A percentile compares a stretch with the other conserved stretches of the same genome.
Evolutionary conservation across 2,797 vertebrate species (phyloP).

Genomic region (Rhinichthys osculus): DNA sequence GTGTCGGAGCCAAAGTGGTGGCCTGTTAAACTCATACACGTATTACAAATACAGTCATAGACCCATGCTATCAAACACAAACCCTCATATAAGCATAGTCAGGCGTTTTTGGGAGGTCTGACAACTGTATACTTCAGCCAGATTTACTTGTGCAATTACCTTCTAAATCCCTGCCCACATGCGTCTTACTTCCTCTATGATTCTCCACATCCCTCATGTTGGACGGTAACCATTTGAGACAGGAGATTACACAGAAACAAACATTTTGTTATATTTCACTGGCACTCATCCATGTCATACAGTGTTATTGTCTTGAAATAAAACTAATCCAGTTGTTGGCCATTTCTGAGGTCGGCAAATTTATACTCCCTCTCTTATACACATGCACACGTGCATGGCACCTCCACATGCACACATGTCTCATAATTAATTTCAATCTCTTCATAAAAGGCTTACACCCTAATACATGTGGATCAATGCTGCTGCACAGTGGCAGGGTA

Average conservation of each 20-base stretch:
- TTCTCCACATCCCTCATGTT: slow-evolving; percentile 40
- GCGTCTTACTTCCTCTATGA: slow-evolving; percentile 37
- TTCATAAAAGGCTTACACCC: slow-evolving; percentile 65
- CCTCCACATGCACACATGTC: slow-evolving; percentile 9
- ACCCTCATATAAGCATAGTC: slow-evolving; percentile 31
- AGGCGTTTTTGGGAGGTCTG: slow-evolving; percentile 26
- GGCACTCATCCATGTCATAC: slow-evolving; percentile 1
- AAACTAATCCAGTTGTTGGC: not conserved
- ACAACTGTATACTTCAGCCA: slow-evolving; percentile 49
- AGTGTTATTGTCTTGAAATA: not conserved
- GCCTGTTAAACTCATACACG: slow-evolving; percentile 6
- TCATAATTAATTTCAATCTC: slow-evolving; percentile 65
- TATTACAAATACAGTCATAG: not conserved
- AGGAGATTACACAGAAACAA: slow-evolving; percentile 31
- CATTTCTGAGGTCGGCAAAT: slow-evolving; percentile 24
- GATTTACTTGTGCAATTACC: slow-evolving; percentile 47
- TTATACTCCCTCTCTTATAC: slow-evolving; percentile 10
- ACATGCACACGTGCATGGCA: slow-evolving; percentile 1
- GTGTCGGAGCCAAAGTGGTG: slow-evolving; percentile 19
- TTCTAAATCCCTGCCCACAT: slow-evolving; percentile 42
- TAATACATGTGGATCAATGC: slow-evolving; percentile 61
- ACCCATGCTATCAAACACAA: slow-evolving; percentile 47
- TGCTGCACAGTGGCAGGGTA: slow-evolving; percentile 66
- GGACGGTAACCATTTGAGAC: slow-evolving; percentile 34
- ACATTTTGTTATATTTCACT: slow-evolving; percentile 25